Evolutionary conservation across 2,113 vertebrate genomes (phyloP).

Genomic region (Pristiophorus japonicus): DNA sequence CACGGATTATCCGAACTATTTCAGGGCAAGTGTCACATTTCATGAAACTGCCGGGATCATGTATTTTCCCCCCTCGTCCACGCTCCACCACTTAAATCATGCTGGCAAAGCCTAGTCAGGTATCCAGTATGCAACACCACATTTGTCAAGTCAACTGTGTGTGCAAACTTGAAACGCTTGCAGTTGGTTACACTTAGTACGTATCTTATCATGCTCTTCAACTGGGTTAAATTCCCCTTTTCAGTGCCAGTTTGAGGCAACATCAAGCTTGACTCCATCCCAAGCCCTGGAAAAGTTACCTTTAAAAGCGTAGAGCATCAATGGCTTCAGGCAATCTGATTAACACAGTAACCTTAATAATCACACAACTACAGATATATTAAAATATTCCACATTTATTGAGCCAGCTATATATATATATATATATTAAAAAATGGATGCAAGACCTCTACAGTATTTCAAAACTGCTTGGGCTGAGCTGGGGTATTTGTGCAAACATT

Average conservation of each 20-base stretch:
- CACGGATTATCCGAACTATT: constrained; percentile 18
- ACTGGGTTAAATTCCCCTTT: constrained; percentile 1
- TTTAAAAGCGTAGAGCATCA: not conserved
- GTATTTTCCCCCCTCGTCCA: not conserved
- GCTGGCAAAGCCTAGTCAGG: not conserved
- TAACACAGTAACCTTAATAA: not conserved
- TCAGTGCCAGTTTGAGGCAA: not conserved
- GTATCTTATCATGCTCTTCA: not conserved
- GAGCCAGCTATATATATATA: not conserved
- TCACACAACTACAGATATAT: not conserved
- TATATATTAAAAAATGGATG: not conserved
- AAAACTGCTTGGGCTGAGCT: constrained; percentile 8
- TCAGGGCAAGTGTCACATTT: constrained; percentile 19
- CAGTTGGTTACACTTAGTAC: not conserved
- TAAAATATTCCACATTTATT: constrained; percentile 34
- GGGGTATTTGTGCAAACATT: constrained; percentile 9
- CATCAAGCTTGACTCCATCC: not conserved
- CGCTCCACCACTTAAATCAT: constrained; percentile 6
- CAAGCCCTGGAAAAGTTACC: not conserved
- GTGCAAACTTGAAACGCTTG: constrained; percentile 16
- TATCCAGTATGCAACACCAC: constrained; percentile 29
- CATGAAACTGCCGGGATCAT: not conserved
- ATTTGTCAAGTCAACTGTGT: constrained; percentile 28
- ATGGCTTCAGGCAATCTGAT: not conserved
- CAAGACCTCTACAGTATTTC: constrained; percentile 13